Evolutionary conservation across 1,140 invertebrate genomes (phyloP).

Genomic region (Lerema accius): DNA sequence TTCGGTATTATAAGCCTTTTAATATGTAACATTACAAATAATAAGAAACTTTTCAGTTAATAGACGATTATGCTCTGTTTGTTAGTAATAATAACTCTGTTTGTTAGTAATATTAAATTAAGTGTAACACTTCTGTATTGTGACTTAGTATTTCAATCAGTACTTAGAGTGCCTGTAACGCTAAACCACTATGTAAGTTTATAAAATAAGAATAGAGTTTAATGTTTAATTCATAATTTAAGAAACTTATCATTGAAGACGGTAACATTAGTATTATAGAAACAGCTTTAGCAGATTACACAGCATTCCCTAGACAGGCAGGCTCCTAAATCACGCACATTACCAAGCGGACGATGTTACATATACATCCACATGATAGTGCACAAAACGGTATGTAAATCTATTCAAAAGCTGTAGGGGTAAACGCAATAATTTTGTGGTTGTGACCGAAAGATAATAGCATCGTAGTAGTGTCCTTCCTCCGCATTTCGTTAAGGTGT

Average conservation of each 20-base stretch:
- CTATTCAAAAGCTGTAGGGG: neutral
- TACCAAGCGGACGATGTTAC: neutral
- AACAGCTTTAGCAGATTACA: too few relatives aligned
- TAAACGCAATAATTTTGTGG: constrained; percentile 21
- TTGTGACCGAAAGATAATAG: constrained; percentile 17
- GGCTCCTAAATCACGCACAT: neutral
- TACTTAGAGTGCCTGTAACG: too few relatives aligned
- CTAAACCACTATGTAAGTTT: too few relatives aligned
- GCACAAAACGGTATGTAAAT: constrained; percentile 13
- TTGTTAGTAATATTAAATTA: too few relatives aligned
- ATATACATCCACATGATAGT: neutral
- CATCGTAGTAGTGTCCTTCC: neutral
- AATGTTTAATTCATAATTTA: too few relatives aligned
- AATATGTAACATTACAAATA: too few relatives aligned
- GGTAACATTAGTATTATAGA: neutral
- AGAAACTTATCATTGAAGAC: neutral
- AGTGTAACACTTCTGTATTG: too few relatives aligned
- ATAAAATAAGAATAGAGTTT: too few relatives aligned
- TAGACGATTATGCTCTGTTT: too few relatives aligned
- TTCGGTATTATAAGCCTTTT: neutral
- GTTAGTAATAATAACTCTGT: too few relatives aligned
- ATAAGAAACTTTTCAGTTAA: too few relatives aligned
- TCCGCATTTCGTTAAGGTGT: neutral
- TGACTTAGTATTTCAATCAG: too few relatives aligned
- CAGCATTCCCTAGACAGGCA: neutral